These are phyloP conservation scores for Phaethornis superciliosus DNA, from an alignment of 2,113 vertebrate species.

Conservation along the genomic window DNA sequence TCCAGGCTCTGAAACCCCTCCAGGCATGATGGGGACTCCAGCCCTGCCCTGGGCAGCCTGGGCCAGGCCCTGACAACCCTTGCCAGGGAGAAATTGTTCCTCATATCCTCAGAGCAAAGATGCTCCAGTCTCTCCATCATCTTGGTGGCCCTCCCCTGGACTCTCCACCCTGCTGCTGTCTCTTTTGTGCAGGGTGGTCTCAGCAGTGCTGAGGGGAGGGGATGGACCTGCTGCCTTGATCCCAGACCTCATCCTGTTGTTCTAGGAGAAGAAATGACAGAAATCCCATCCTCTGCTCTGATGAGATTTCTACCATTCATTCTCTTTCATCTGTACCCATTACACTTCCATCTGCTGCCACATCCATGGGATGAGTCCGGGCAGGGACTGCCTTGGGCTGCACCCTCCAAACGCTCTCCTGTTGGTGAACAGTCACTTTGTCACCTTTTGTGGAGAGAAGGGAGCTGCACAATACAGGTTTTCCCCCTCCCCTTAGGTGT, in stretches of 20 bases:
- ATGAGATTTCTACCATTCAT: background rate
- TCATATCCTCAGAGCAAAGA: background rate
- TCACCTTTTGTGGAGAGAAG: background rate
- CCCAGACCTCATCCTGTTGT: background rate
- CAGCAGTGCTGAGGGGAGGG: no score
- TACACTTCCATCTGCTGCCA: no score
- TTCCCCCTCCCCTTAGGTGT: background rate
- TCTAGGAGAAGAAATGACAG: background rate
- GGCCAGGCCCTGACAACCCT: no score
- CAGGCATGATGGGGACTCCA: no score
- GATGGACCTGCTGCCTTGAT: background rate
- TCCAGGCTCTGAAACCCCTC: no score
- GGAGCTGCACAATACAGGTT: background rate
- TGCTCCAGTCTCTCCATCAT: background rate
- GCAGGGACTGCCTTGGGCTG: background rate
- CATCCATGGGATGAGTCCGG: background rate
- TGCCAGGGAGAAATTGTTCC: no score
- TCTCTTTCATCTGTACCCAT: background rate
- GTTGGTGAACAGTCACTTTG: rapidly evolving
- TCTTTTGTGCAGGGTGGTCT: no score
- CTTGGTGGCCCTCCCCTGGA: no score
- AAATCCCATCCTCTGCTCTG: background rate
- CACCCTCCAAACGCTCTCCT: background rate
- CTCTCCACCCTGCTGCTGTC: background rate
- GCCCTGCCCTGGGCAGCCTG: no score